A percentile compares a stretch with the other conserved stretches of the same genome.
These are phyloP conservation scores for Spermophilus dauricus DNA, from an alignment of 2,113 vertebrate genomes.

Conservation along the genomic window DNA sequence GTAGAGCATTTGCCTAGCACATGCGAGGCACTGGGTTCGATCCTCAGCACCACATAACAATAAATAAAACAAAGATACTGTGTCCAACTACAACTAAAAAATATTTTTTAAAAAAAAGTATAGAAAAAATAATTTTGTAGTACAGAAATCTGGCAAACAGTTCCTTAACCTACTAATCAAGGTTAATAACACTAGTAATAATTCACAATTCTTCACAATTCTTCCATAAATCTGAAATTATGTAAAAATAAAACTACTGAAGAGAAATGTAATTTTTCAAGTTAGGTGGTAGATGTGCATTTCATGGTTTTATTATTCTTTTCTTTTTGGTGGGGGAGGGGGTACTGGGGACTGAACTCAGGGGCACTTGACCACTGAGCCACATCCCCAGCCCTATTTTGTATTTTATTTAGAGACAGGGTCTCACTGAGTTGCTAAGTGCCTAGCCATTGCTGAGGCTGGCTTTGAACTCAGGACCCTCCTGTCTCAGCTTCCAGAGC, in stretches of 20 bases:
- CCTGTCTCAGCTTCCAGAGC: too few species aligned
- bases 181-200: background rate
- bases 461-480: too few species aligned
- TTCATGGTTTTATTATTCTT: constrained; percentile 18
- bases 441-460: too few species aligned
- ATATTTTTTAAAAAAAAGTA: too few species aligned
- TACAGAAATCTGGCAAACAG: background rate
- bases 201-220: background rate
- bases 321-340: too few species aligned
- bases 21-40: too few species aligned
- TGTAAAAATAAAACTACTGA: constrained; percentile 29
- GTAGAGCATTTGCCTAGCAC: too few species aligned
- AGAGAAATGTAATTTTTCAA: constrained; percentile 45
- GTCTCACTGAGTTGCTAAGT: background rate
- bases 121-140: background rate
- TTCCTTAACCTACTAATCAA: background rate
- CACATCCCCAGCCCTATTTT: background rate
- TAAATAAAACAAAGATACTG: too few species aligned
- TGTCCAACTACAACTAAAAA: too few species aligned
- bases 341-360: background rate
- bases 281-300: background rate
- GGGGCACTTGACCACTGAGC: background rate
- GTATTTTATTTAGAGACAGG: background rate
- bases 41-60: too few species aligned
- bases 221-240: background rate